Conservation (phyloP, 2,888 invertebrate genomes). For the Pristionchus japonicus region DNA sequence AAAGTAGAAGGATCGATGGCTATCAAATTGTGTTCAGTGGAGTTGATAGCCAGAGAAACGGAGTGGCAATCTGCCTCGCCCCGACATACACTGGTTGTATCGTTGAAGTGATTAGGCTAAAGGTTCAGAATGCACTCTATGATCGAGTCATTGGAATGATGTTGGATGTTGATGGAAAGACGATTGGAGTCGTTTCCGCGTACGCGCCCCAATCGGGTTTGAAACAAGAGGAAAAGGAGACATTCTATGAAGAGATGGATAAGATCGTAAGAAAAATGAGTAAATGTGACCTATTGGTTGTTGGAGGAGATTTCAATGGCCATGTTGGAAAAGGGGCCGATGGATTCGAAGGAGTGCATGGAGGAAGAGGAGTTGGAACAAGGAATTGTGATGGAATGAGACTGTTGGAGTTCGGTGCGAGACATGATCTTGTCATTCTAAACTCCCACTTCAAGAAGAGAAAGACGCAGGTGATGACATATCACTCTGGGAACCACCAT, state of each 20-base stretch:
- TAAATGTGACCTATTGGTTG: not conserved
- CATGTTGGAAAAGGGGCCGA: not conserved
- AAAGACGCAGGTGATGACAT: not conserved
- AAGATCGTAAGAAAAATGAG: not conserved
- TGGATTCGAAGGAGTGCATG: not conserved
- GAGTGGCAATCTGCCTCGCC: not conserved
- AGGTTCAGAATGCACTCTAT: not conserved
- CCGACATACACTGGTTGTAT: not conserved
- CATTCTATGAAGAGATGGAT: conserved; percentile 30
- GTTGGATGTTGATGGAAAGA: not conserved
- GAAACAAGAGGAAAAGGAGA: not conserved
- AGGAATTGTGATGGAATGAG: too few species aligned
- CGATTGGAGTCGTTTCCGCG: not conserved
- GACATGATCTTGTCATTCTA: not conserved
- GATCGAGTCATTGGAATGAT: not conserved
- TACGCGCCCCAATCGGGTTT: not conserved
- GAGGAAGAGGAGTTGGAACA: not conserved
- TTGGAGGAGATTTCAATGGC: not conserved
- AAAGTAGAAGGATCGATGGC: not conserved
- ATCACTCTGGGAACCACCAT: not conserved
- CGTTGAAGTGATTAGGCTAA: not conserved
- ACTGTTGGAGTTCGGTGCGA: conserved; percentile 18
- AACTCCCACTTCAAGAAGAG: not conserved
- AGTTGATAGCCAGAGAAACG: conserved; percentile 5
- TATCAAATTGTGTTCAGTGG: not conserved